Conservation (phyloP, 2,113 vertebrate species). For the Sinocyclocheilus grahami region DNA sequence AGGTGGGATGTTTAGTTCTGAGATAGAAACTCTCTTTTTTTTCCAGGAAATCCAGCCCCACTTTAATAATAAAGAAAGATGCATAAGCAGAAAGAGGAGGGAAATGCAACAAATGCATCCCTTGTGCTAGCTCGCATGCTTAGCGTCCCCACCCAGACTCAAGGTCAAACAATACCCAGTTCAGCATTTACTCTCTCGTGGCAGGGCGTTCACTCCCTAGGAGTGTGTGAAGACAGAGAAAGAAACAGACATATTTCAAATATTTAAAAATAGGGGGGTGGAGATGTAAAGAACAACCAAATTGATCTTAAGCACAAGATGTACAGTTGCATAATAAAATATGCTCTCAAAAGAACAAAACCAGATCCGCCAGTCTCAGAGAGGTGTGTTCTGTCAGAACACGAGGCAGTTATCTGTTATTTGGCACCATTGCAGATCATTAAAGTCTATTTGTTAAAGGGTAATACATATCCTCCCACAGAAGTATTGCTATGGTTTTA, state of each 20-base stretch:
- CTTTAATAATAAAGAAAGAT: constrained; percentile 6
- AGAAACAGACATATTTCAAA: constrained; percentile 30
- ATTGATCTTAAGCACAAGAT: constrained; percentile 40
- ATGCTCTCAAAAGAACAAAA: constrained; percentile 28
- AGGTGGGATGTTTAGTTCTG: constrained; percentile 26
- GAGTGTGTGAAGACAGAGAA: constrained; percentile 16
- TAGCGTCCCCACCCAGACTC: constrained; percentile 37
- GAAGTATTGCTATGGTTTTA: background rate
- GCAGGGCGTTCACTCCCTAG: constrained; percentile 30
- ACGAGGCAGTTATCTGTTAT: constrained; percentile 26
- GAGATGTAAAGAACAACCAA: constrained; percentile 32
- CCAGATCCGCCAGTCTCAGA: constrained; percentile 13
- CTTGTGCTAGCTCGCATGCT: background rate
- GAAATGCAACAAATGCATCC: background rate
- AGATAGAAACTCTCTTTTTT: constrained; percentile 31
- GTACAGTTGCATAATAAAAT: constrained; percentile 29
- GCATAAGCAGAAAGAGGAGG: background rate
- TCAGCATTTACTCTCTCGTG: constrained; percentile 33
- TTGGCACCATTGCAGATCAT: constrained; percentile 40
- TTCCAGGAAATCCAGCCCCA: constrained; percentile 17
- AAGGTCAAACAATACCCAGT: constrained; percentile 38
- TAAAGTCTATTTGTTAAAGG: constrained; percentile 46
- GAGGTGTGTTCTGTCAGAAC: constrained; percentile 8
- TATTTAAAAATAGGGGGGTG: constrained; percentile 22
- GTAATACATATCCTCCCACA: constrained; percentile 9